Percentiles rank a stretch among this genome's conserved stretches.
phyloP scores from a whole-genome alignment of 2,113 vertebrate species.

The Cololabis saira region DNA sequence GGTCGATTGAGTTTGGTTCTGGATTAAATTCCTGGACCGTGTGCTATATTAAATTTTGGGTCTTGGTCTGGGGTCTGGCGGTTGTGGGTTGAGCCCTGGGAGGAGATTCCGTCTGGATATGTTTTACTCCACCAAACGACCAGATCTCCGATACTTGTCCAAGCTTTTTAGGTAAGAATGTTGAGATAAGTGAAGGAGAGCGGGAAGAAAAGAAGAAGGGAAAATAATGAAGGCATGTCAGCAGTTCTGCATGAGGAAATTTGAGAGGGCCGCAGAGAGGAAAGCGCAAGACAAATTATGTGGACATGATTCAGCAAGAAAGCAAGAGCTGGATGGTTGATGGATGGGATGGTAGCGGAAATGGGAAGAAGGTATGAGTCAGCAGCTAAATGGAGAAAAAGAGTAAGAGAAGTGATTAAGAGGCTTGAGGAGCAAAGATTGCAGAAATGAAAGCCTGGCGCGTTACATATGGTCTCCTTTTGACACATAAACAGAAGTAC shows the following conservation, averaged over 20 bases:
- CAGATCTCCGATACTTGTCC: slow-evolving; percentile 17
- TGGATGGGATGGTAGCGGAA: slow-evolving; percentile 58
- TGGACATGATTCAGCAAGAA: slow-evolving; percentile 67
- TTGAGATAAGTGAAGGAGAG: slow-evolving; percentile 45
- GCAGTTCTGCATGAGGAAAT: slow-evolving; percentile 61
- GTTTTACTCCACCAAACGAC: slow-evolving; percentile 33
- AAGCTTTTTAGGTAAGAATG: slow-evolving; percentile 18
- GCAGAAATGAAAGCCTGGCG: slow-evolving; percentile 14
- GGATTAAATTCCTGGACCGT: slow-evolving; percentile 55
- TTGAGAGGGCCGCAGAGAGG: slow-evolving; percentile 48
- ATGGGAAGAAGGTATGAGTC: slow-evolving; percentile 60
- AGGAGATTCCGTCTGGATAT: slow-evolving; percentile 43
- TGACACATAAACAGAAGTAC: too few species aligned
- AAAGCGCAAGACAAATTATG: slow-evolving; percentile 54
- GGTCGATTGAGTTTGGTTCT: slow-evolving; percentile 52
- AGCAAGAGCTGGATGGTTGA: slow-evolving; percentile 42
- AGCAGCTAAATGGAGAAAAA: slow-evolving; percentile 56
- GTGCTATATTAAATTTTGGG: slow-evolving; percentile 55
- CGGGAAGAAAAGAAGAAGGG: background rate
- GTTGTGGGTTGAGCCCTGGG: slow-evolving; percentile 44
- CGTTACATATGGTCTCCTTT: too few species aligned
- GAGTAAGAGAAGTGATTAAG: slow-evolving; percentile 44
- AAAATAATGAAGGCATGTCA: slow-evolving; percentile 41
- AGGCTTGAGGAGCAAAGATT: slow-evolving; percentile 27
- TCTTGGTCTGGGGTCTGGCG: slow-evolving; percentile 33